Evolutionary conservation across 1,140 invertebrate species (phyloP), one percentile per base, ranked within the genome.

Genomic region (Drosophila mojavensis): DNA sequence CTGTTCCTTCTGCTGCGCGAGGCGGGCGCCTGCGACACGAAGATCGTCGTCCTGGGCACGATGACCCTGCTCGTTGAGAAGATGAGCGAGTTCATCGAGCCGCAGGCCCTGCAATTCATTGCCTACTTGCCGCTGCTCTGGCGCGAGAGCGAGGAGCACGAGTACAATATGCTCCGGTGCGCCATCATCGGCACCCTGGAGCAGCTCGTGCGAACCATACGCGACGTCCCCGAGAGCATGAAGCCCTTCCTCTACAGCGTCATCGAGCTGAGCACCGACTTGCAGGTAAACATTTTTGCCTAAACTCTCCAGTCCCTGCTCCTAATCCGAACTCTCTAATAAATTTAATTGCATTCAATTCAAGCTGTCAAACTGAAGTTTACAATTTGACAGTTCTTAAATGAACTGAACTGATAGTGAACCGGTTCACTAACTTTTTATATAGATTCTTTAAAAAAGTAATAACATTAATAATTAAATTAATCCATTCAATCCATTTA

Each of bases 11-110:
- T 99, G 51, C 93, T 99, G 51, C 97, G 97, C 90, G 96, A 98
- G 93, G 96, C 97, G 0, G 94, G 95, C 77, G 97, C 98, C 93
- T 98, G 97, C 94, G 98, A 99, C 93, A 98, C 97, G 3, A 99
- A 98, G 93, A 97, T 98, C 95, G 95, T 97, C 81, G 96, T 98
- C 15, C 93, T 99, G 24, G 96, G 96, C 92, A 97, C 98, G 47
- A 94, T 99, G 91, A 97, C 97, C 30, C 96, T 97, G 91, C 95
- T 99, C 71, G 96, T 98, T 74, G 97, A 98, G 92, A 94, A 97
- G 74, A 95, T 97, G 92, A 97, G 96, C 24, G 94, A 94, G 50
- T 94, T 94, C 41, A 97, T 98, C 53, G 93, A 93, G 28, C 88
- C 92, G 10, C 96, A 97, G 5, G 93, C 95, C 1, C 93, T 94